Percentiles rank a stretch among this genome's conserved stretches.
Evolutionary conservation across 35 echinoderm and acorn worm species (phyloP).

Genomic region (Holothuria glaberrima): DNA sequence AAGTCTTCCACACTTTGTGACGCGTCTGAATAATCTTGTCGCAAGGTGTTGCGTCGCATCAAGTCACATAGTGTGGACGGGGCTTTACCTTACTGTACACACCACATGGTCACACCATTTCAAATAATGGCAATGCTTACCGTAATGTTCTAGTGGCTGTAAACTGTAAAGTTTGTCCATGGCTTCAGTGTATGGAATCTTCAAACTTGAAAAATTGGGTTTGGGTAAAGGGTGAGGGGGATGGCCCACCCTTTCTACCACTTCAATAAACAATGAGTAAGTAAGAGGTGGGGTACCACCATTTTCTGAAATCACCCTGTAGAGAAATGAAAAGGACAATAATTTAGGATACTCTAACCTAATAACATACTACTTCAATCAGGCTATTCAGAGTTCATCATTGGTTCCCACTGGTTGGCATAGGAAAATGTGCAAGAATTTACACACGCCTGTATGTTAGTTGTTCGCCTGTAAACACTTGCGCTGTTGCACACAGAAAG

Average conservation of each 20-base stretch:
- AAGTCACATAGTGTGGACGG: too few relatives aligned
- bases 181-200: neutral
- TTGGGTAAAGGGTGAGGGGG: slow-evolving; percentile 56
- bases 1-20: too few relatives aligned
- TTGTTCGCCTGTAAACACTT: too few relatives aligned
- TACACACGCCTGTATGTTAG: too few relatives aligned
- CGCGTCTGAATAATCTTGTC: too few relatives aligned
- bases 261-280: slow-evolving; percentile 75
- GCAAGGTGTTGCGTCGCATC: too few relatives aligned
- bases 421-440: too few relatives aligned
- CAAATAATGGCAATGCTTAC: neutral
- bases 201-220: slow-evolving; percentile 37
- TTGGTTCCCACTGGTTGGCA: too few relatives aligned
- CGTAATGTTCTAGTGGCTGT: slow-evolving; percentile 3
- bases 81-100: too few relatives aligned
- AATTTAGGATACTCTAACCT: neutral
- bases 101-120: too few relatives aligned
- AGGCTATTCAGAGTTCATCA: too few relatives aligned
- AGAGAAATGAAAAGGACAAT: slow-evolving; percentile 4
- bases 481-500: too few relatives aligned
- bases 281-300: slow-evolving; percentile 83
- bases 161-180: neutral
- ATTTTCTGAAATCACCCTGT: slow-evolving; percentile 76
- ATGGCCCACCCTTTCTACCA: slow-evolving; percentile 59
- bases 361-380: neutral